Base-by-base conservation (phyloP, 2,888 invertebrate genomes). In the Flexamia atlantica region DNA sequence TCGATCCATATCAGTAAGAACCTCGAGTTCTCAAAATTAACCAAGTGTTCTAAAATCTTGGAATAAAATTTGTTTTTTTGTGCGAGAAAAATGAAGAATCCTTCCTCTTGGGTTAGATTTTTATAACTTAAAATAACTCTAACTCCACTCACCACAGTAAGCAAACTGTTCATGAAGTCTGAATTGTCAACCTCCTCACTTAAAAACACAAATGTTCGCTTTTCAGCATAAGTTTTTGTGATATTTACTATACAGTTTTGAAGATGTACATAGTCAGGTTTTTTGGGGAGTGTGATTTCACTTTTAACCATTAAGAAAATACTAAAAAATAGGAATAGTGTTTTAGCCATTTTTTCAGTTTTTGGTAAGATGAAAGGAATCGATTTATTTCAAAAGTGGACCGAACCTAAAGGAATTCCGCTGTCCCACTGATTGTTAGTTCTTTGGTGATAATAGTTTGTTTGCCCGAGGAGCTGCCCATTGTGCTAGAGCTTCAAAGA, bases 51-150 rank as follows among this genome's bases (percentile, higher is more conserved):
- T 32, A 84, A 64, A 53, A 84, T 64, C 53, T 84, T 81, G 46
- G 76, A 74, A 50, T 84, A 84, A 25, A 76, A 82, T 25, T 79
- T 64, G 28, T 81, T 81, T 80, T 70, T 84, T 28, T 64, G 82
- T 12, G 74, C 84, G 40, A 84, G 68, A 28, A 84, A 80, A 14
- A 84, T 79, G 40, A 70, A 84, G 36, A 84, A 82, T 20, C 82
- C 80, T 84, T 79, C 82, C 68, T 82, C 64, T 20, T 82, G 57
- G 7, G 84, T 84, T 40, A 84, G 64, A 50, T 84, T 84, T 25
- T 60, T n/a, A 23, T 79, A 50, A 36, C 82, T 82, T 32, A 79
- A 79, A 32, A 84, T 82, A 30, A 60, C 36, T 64, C 82, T 82
- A 0, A 53, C 68, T 50, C 60, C 82, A 30, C 76, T 36, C 9